These are phyloP conservation scores for Drosophila serrata DNA, from an alignment of 1,140 invertebrate species.

Conservation along the genomic window DNA sequence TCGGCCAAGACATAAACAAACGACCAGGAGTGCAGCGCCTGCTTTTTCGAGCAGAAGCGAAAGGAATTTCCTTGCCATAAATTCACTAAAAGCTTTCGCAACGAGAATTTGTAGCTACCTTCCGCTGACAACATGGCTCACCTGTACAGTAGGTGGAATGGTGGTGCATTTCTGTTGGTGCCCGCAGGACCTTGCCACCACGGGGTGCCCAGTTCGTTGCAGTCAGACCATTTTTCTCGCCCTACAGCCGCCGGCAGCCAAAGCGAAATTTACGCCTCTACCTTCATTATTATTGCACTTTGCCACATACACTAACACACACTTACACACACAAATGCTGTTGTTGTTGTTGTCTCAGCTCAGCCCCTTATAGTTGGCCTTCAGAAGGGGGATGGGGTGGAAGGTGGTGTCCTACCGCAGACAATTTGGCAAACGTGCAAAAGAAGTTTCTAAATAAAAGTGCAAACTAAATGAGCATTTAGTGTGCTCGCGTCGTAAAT, in stretches of 20 bases:
- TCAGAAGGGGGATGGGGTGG: background rate
- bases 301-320: conserved; percentile 33
- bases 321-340: conserved; percentile 20
- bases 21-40: conserved; percentile 49
- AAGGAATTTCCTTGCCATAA: conserved; percentile 80
- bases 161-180: conserved; percentile 3
- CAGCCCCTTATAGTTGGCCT: conserved; percentile 17
- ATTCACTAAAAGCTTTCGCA: conserved; percentile 82
- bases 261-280: conserved; percentile 80
- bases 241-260: conserved; percentile 50
- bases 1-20: conserved; percentile 71
- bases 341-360: conserved; percentile 38
- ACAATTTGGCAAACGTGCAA: conserved; percentile 84
- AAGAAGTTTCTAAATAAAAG: conserved; percentile 83
- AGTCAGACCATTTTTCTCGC: conserved; percentile 57
- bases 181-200: conserved; percentile 41
- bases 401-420: conserved; percentile 61
- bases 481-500: conserved; percentile 79
- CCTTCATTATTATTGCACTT: conserved; percentile 84
- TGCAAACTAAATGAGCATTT: conserved; percentile 84
- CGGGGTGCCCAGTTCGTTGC: conserved; percentile 51
- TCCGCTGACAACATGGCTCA: conserved; percentile 81
- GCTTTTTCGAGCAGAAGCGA: conserved; percentile 52
- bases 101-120: conserved; percentile 82
- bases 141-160: conserved; percentile 43